A percentile compares a stretch with the other conserved stretches of the same genome.
Evolutionary conservation across 2,888 invertebrate species (phyloP).

Genomic region (Dromius quadrimaculatus): DNA sequence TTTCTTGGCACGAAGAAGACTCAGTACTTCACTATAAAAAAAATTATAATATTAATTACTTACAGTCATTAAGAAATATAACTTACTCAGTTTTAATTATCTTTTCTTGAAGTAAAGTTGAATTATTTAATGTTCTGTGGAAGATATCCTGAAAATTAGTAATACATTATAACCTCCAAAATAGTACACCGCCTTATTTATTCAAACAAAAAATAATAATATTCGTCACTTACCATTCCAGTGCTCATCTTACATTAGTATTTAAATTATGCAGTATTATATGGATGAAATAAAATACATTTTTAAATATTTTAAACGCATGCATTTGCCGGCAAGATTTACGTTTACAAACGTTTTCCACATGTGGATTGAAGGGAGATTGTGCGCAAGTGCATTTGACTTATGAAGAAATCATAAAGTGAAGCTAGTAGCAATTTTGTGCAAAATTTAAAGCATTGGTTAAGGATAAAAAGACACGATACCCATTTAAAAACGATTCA

Average conservation of each 20-base stretch:
- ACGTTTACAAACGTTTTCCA: conserved; percentile 22
- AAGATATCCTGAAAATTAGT: conserved; percentile 13
- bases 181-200: conserved; percentile 2
- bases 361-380: background rate
- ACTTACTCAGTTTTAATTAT: conserved; percentile 40
- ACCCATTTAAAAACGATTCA: too few species aligned
- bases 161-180: conserved; percentile 12
- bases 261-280: background rate
- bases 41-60: background rate
- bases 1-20: background rate
- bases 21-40: conserved; percentile 8
- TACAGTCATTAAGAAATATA: background rate
- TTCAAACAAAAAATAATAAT: background rate
- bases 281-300: background rate
- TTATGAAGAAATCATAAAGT: too few species aligned
- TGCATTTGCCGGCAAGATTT: conserved; percentile 14
- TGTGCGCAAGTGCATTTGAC: background rate
- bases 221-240: conserved; percentile 11
- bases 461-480: too few species aligned
- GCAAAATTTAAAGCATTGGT: too few species aligned
- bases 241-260: background rate
- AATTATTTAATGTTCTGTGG: background rate
- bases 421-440: too few species aligned
- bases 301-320: background rate
- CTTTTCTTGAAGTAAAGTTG: conserved; percentile 6